These are phyloP conservation scores for Drosophila mulleri DNA, from an alignment of 2,888 invertebrate species.

Conservation along the genomic window DNA sequence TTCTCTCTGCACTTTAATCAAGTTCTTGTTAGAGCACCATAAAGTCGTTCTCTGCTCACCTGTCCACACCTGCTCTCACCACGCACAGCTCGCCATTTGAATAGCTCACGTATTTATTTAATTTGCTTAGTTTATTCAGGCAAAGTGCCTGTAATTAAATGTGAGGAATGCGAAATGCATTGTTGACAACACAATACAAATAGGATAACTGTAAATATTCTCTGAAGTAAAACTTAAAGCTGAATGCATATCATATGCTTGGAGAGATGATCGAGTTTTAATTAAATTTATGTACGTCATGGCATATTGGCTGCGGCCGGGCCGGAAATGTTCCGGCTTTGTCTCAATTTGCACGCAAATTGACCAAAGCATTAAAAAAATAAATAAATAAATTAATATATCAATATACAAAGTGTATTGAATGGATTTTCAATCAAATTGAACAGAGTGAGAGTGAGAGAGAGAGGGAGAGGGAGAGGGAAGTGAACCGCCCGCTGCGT, in stretches of 20 bases:
- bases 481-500: constrained; percentile 59
- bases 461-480: neutral
- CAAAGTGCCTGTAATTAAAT: constrained; percentile 26
- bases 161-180: constrained; percentile 33
- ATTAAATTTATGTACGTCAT: constrained; percentile 44
- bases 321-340: constrained; percentile 38
- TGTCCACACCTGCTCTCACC: neutral
- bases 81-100: constrained; percentile 4
- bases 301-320: constrained; percentile 10
- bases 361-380: constrained; percentile 68
- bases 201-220: constrained; percentile 5
- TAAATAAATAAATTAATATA: constrained; percentile 72
- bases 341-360: constrained; percentile 71
- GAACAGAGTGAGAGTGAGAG: constrained; percentile 44
- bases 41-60: too few species aligned
- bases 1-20: too few species aligned
- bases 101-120: constrained; percentile 29
- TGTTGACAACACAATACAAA: constrained; percentile 38
- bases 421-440: constrained; percentile 76
- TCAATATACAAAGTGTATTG: constrained; percentile 77
- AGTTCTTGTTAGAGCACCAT: too few species aligned
- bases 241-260: constrained; percentile 1
- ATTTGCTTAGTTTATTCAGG: constrained; percentile 19
- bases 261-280: constrained; percentile 21
- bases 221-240: constrained; percentile 35